Conservation (phyloP, 2,888 invertebrate species). For the Cataglyphis rosenhaueri region DNA sequence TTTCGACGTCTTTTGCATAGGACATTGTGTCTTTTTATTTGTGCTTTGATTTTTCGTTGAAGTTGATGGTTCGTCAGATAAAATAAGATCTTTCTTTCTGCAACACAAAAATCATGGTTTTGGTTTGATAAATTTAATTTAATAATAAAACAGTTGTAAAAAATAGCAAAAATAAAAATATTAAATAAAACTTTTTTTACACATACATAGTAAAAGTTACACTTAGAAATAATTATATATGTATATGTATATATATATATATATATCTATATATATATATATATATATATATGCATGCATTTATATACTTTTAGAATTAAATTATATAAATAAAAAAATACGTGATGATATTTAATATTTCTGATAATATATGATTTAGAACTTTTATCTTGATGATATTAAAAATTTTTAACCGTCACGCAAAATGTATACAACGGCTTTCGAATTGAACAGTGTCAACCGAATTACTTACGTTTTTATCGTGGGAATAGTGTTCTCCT, state of each 20-base stretch:
- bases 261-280: not conserved
- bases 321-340: not conserved
- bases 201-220: no score
- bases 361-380: not conserved
- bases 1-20: conserved; percentile 52
- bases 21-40: conserved; percentile 44
- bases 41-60: conserved; percentile 31
- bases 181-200: not conserved
- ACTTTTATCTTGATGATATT: not conserved
- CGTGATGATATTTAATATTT: conserved; percentile 32
- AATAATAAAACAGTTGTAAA: not conserved
- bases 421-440: conserved; percentile 6
- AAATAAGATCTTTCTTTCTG: conserved; percentile 50
- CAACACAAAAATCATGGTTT: conserved; percentile 15
- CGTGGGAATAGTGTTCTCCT: conserved; percentile 77
- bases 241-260: not conserved
- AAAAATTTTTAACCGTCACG: not conserved
- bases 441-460: not conserved
- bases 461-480: conserved; percentile 32
- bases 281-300: not conserved
- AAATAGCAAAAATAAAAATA: not conserved
- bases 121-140: not conserved
- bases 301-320: not conserved
- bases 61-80: conserved; percentile 31
- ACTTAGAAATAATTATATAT: not conserved